These are phyloP conservation scores for Platyrinchus mystaceus DNA, from an alignment of 2,797 vertebrate species.

Conservation along the genomic window DNA sequence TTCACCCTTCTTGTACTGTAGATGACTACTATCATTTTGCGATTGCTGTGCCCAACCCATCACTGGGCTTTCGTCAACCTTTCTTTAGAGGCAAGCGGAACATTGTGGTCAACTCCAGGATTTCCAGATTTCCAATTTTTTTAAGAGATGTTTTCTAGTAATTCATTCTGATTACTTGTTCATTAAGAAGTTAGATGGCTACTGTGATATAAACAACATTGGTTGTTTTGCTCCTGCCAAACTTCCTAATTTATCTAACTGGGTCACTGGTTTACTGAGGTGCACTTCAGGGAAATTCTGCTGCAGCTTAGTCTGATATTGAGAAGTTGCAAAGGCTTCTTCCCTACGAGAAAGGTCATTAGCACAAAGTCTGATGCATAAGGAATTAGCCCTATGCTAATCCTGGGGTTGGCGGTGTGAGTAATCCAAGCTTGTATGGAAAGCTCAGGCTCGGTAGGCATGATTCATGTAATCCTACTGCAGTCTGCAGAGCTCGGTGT, in stretches of 20 bases:
- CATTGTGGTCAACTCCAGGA: not conserved
- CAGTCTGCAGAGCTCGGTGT: slow-evolving; percentile 24
- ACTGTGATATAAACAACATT: not conserved
- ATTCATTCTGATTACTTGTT: not conserved
- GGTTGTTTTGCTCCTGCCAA: not conserved
- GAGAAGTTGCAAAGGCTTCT: not conserved
- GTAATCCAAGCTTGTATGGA: slow-evolving; percentile 6
- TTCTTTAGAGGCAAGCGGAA: not conserved
- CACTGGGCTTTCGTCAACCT: not conserved
- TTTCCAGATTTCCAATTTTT: not conserved
- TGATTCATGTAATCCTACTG: slow-evolving; percentile 17
- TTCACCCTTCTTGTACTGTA: not conserved
- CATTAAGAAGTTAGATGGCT: not conserved
- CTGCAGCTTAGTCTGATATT: not conserved
- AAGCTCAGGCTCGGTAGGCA: not conserved
- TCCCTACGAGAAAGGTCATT: not conserved
- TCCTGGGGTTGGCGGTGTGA: not conserved
- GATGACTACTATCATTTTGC: not conserved
- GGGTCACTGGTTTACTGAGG: not conserved
- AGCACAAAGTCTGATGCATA: not conserved
- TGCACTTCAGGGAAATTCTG: not conserved
- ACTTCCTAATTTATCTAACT: not conserved
- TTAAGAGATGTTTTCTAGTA: not conserved
- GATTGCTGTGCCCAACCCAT: not conserved
- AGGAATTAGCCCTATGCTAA: not conserved